phyloP scores from a whole-genome alignment of 2,888 invertebrate genomes.

The Drosophila mimetica region DNA sequence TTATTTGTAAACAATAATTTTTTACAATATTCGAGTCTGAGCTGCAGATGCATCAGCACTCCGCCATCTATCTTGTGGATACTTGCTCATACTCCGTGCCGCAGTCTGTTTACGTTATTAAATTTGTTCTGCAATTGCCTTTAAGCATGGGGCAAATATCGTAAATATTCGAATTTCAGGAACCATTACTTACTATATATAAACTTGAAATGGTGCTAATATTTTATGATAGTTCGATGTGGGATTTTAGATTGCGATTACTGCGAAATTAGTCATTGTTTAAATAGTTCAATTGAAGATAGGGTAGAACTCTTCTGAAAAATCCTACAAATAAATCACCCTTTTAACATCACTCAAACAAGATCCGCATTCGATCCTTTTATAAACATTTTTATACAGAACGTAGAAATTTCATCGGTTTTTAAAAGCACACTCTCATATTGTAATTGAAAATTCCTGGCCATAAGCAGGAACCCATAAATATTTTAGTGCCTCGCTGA shows the following conservation, averaged over 20 bases:
- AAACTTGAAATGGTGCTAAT: no score
- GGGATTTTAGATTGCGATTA: no score
- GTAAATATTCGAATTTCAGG: conserved; percentile 38
- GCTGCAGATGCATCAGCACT: conserved; percentile 33
- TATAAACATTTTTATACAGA: neutral
- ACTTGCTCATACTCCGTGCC: conserved; percentile 22
- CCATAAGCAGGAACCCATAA: conserved; percentile 47
- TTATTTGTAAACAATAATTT: conserved; percentile 73
- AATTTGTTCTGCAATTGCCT: conserved; percentile 54
- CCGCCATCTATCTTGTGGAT: conserved; percentile 27
- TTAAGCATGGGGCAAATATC: conserved; percentile 57
- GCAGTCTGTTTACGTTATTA: conserved; percentile 62
- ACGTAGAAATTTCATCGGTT: neutral
- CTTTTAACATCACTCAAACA: neutral
- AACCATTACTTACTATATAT: no score
- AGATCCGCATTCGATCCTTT: conserved; percentile 8
- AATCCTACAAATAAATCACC: neutral
- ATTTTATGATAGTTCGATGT: no score
- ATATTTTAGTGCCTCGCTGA: conserved; percentile 39
- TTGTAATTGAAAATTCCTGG: conserved; percentile 35
- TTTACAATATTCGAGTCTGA: conserved; percentile 52
- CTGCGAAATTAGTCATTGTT: no score
- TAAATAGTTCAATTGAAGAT: no score
- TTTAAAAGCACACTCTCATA: conserved; percentile 1
- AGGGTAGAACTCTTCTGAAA: no score